Base-by-base conservation (phyloP, 1,140 invertebrate species). In the Berghia stephanieae region DNA sequence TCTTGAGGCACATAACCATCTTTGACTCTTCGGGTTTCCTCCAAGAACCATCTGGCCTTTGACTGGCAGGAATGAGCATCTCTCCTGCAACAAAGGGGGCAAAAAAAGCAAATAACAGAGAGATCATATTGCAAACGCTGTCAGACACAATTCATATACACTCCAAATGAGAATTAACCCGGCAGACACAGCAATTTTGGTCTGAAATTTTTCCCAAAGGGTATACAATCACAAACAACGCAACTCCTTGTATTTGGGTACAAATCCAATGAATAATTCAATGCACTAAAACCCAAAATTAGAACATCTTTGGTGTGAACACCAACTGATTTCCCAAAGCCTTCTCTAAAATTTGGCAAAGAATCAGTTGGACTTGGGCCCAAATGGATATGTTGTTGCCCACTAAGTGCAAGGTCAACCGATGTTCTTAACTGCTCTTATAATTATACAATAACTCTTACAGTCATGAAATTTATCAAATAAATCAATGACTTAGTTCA, bases 1-100 rank as follows among this genome's bases (percentile, higher is more conserved):
- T 99, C 97, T 90, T 99, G 98, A 0, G 98, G 98, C 60, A 99
- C 93, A 90, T 99, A 99, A 27, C 98, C 98, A 85, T 98, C 97
- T 92, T 96, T 98, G 0, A 99, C 96, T 81, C 95, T 91, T 42
- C 96, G 21, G 96, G 94, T 90, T 99, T 99, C 68, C 98, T 92
- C 97, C 97, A 99, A 6, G 96, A 96, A n/a, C 98, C 98, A 92
- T 99, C 98, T 2, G 98, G 96, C 78, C 98, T 91, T 88, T 97
- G 96, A 78, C 94, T 95, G 0, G 96, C 96, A 72, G 97, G 96
- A 82, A 99, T 97, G 88, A 95, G 97, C 79, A 94, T 93, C 79
- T 94, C 93, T 79, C 93, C 94, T 94, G 75, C 10, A 80, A 81
- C 72, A 68, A 72, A 78, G 38, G 78, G 31, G 16, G 13, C 71